Evolutionary conservation across 2,113 vertebrate genomes (phyloP), one percentile per base, ranked within the genome.

Genomic region (Vireo altiloquus): DNA sequence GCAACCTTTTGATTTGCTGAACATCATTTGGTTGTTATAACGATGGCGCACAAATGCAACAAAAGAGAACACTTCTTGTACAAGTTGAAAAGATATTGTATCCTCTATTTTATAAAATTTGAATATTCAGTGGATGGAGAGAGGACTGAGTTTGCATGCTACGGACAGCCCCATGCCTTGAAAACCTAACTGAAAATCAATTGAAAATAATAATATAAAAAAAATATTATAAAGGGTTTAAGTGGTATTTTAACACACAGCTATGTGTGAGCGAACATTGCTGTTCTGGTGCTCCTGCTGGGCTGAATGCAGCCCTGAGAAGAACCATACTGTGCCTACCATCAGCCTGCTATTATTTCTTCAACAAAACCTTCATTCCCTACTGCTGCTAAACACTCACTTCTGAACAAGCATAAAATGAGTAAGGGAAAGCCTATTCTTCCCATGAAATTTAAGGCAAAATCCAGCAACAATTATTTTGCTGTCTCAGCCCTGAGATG

Each of bases 261-360:
- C 49, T 88, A 19, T 50, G 65, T 91, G 59, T 70, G 66, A 94
- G 39, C 0, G 3, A 95, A 52, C 15, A 31, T 20, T 86, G 56
- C 54, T 20, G 35, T 66, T 88, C 79, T 79, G 37, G 7, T 6
- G 6, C 47, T 86, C 93, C 92, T 86, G 76, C 92, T 93, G 93
- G 68, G 79, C 63, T 93, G 68, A 97, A 74, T 56, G 68, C 39
- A 94, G 85, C 40, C 64, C 60, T 61, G 39, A 63, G 44, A 83
- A 95, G n/a, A 27, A 59, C 71, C 76, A 86, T 10, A 68, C 88
- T 78, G 90, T 50, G 88, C 22, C 50, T 63, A 71, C 76, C 65
- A 53, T 90, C 85, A 94, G 40, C 35, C 64, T 94, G 56, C 52
- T 94, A 66, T 94, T 95, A 94, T 86, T 90, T 88, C 94, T 70